Base-by-base conservation (phyloP, 1,140 invertebrate species). In the Prorops nasuta region DNA sequence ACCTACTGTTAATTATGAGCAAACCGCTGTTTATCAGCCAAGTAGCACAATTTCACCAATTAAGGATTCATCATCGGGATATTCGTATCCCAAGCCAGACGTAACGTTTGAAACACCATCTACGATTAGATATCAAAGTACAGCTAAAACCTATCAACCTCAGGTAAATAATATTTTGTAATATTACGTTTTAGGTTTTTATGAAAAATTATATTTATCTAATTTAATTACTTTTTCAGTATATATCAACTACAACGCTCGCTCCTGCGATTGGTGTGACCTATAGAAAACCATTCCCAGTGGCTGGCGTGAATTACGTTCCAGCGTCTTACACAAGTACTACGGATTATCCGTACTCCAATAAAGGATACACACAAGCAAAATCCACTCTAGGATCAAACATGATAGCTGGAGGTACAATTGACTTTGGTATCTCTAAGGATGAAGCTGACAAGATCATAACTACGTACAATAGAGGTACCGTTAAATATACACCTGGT, bases 401-500 rank as follows among this genome's bases (percentile, higher is more conserved):
- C 3, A 51, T 21, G 18, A 15, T 44, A 6, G n/a, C 39, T 18
- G 37, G 45, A 2, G 58, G 50, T 15, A 64, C 50, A 1, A 38
- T 57, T 18, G 49, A 58, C 34, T 51, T 51, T 34, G 3, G 49
- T 3, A 57, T 58, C n/a, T 19, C 55, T 1, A 51, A 34, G 35
- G 53, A 61, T 6, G 48, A 63, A 24, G 52, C 54, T 2, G 38
- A 54, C 1, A 62, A 67, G 18, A 24, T 66, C 1, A 40, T 53
- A 9, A 44, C 56, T 3, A 71, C 68, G 24, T 64, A 71, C 21
- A 56, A 65, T 32, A 51, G 71, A 40, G 69, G 66, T 18, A 60
- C 39, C 1, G 52, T 59, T 0, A 74, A 60, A 39, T 74, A 67
- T 14, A 64, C 64, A n/a, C 56, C 72, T 35, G 58, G 17, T n/a